Conservation (phyloP, 2,113 vertebrate genomes). For the Vireo altiloquus region DNA sequence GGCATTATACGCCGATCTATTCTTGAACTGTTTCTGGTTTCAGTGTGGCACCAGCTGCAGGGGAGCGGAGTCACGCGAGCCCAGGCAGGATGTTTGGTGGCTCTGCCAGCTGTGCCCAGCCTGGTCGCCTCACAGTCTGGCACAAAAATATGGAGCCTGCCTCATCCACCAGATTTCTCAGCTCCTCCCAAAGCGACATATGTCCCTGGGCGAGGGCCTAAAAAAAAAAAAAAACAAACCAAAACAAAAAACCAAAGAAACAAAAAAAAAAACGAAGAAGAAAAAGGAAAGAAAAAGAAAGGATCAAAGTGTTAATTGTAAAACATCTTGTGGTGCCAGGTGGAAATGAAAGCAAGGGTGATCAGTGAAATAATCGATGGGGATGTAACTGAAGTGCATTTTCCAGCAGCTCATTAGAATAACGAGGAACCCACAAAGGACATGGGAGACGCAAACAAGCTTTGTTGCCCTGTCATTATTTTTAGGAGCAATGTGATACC, state of each 20-base stretch:
- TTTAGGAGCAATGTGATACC: slow-evolving; percentile 37
- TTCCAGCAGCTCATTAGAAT: slow-evolving; percentile 37
- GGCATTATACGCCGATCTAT: neutral
- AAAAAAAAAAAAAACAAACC: neutral
- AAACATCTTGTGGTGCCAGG: neutral
- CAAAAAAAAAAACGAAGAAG: neutral
- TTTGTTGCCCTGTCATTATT: slow-evolving; percentile 52
- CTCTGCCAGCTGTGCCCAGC: neutral
- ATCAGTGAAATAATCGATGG: slow-evolving; percentile 8
- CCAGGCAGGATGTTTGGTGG: neutral
- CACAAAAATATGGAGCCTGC: neutral
- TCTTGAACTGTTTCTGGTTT: slow-evolving; percentile 13
- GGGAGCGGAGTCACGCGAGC: neutral
- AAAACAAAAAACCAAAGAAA: neutral
- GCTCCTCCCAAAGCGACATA: neutral
- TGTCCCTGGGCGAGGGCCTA: neutral
- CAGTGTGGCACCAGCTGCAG: neutral
- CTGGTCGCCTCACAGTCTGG: rapidly evolving
- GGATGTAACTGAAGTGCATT: slow-evolving; percentile 17
- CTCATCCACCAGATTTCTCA: neutral
- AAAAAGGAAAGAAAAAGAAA: neutral
- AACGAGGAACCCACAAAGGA: slow-evolving; percentile 29
- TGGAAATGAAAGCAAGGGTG: slow-evolving; percentile 47
- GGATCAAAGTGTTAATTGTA: slow-evolving; percentile 47
- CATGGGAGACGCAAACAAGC: slow-evolving; percentile 17